Conservation (phyloP, 2,888 invertebrate genomes). For the Drosophila kanekoi region DNA sequence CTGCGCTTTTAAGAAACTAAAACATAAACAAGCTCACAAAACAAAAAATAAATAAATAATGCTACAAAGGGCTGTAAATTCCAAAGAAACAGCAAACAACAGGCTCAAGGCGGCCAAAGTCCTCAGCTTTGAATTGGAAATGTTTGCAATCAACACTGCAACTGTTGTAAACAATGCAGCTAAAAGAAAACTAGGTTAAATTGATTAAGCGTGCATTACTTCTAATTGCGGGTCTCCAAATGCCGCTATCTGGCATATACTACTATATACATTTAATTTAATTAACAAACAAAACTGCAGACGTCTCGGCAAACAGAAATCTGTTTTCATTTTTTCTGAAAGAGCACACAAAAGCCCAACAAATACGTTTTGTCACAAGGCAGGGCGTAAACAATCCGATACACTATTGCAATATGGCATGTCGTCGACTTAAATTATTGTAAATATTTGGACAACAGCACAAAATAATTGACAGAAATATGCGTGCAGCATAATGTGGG, state of each 20-base stretch:
- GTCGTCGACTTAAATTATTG: slow-evolving; percentile 28
- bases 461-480: slow-evolving; percentile 37
- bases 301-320: slow-evolving; percentile 14
- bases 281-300: slow-evolving; percentile 51
- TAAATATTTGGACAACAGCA: slow-evolving; percentile 62
- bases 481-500: slow-evolving; percentile 38
- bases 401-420: background rate
- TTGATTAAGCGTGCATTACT: slow-evolving; percentile 55
- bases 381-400: slow-evolving; percentile 3
- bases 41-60: no score
- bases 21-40: no score
- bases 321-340: background rate
- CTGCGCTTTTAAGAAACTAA: no score
- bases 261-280: slow-evolving; percentile 51
- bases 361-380: slow-evolving; percentile 1
- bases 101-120: background rate
- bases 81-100: background rate
- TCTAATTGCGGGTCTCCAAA: slow-evolving; percentile 16
- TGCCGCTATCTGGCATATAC: slow-evolving; percentile 7
- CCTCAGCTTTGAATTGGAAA: slow-evolving; percentile 26
- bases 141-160: background rate
- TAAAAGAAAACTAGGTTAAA: slow-evolving; percentile 64
- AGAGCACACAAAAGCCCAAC: slow-evolving; percentile 10
- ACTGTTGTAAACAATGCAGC: slow-evolving; percentile 32
- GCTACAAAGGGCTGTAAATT: no score